Evolutionary conservation across 1,140 invertebrate genomes (phyloP), one percentile per base, ranked within the genome.

Genomic region (Saccostrea cuccullata): DNA sequence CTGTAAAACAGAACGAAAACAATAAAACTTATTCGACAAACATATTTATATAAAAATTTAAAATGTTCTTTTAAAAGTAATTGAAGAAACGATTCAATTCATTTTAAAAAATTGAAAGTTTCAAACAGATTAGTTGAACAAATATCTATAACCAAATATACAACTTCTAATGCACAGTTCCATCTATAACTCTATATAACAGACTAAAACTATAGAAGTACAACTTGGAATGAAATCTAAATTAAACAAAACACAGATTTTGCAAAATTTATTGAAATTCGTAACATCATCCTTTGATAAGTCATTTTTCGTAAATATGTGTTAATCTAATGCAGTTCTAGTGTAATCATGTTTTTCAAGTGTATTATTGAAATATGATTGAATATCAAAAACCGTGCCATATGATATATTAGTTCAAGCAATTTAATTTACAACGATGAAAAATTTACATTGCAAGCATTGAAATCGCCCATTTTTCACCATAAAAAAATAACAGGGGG

Each of bases 1-100:
- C 86, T 55, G 56, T 84, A 70, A 55, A 58, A 64, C n/a, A 64
- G 67, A n/a, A 67, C 60, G 11, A 23, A 84, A 47, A 20, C 5
- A 11, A 13, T 77, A 6, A 30, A 30, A 15, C 23, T 77, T 77
- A 36, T 36, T 0, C 30, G 30, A 36, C 30, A 36, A 36, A 36
- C 30, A 36, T 9, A 47, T 47, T 47, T 47, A 47, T 47, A 47
- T 47, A 9, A 47, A 47, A 47, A 47, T 3, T 47, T 0, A 47
- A 47, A 47, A 47, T 6, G 5, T 47, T 47, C 9, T 47, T 9
- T 8, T 8, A 47, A 47, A 47, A 2, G 5, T 2, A 47, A 47
- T 47, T 47, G 47, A 47, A 47, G 0, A 47, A 47, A 47, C 47
- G 47, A 8, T 47, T 47, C 47, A 9, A 47, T 47, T 47, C 1